Base-by-base conservation (phyloP, 1,140 invertebrate genomes). In the Calliphora vicina region DNA sequence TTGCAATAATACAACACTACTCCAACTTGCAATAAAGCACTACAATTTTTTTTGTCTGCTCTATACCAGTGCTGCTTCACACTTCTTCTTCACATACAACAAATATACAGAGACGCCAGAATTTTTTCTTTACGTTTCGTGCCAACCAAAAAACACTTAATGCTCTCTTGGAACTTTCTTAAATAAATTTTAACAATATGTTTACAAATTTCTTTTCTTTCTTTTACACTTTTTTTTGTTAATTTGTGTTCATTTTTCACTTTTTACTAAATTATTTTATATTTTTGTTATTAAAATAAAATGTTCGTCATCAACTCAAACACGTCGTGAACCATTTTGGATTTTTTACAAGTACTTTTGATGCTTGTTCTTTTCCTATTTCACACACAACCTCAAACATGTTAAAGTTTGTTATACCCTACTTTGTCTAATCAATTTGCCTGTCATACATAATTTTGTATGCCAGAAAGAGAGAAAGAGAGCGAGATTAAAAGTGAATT, bases 231-330 rank as follows among this genome's bases (percentile, higher is more conserved):
- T 2, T 78, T 35, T 74, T 17, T 78, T 20, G 35, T 4, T 50
- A 17, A 50, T 43, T 78, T 78, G 2, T 4, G 35, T 76, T 8
- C n/a, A 67, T 61, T 57, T 67, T 27, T 29, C n/a, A 12, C 45
- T 61, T 61, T 81, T 81, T 81, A 29, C 8, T 29, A n/a, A 35
- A 76, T 29, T 15, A 50, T 50, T 76, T 76, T 76, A 3, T 81
- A 26, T 29, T 29, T 57, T 81, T 61, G 20, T 57, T 57, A 27
- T 50, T 81, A 50, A n/a, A n/a, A n/a, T n/a, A n/a, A n/a, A n/a
- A n/a, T n/a, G 78, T 50, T 45, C 74, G 74, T 78, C 74, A 43
- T 78, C 73, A 42, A 76, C 73, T 78, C 74, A 78, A 78, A 78
- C 74, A 43, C 42, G 74, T 78, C 74, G 74, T 78, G 35, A 67